Conservation (phyloP, 2,113 vertebrate species). For the Conger conger region DNA sequence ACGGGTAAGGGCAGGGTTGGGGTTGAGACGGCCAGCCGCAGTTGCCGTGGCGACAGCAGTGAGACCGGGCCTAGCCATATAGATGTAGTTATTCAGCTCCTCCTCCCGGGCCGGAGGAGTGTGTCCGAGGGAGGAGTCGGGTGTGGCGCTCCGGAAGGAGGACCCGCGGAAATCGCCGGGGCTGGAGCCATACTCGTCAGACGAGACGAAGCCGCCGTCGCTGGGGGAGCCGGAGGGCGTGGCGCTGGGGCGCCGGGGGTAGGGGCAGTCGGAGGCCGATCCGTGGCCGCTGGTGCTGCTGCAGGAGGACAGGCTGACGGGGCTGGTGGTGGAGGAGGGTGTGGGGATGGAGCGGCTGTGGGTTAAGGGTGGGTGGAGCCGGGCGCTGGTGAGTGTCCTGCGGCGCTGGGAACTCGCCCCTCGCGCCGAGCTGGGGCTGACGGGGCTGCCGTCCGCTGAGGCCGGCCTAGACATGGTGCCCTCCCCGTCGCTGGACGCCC, state of each 20-base stretch:
- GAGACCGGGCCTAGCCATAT: slow-evolving; percentile 73
- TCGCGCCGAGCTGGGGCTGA: slow-evolving; percentile 76
- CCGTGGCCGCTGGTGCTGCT: slow-evolving; percentile 86
- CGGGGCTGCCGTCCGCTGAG: slow-evolving; percentile 80
- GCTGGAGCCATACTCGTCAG: slow-evolving; percentile 85
- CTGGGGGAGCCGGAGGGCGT: slow-evolving; percentile 84
- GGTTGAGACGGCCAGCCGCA: slow-evolving; percentile 66
- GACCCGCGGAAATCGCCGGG: slow-evolving; percentile 78
- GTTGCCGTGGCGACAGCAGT: slow-evolving; percentile 27
- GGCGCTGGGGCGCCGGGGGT: slow-evolving; percentile 79
- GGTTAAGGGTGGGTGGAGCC: slow-evolving; percentile 81
- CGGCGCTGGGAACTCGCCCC: slow-evolving; percentile 71
- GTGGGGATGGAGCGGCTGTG: slow-evolving; percentile 85
- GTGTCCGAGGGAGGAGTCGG: slow-evolving; percentile 77
- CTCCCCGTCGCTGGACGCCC: slow-evolving; percentile 83
- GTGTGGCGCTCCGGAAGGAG: slow-evolving; percentile 82
- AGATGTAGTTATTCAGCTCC: slow-evolving; percentile 82
- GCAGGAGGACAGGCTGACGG: slow-evolving; percentile 81
- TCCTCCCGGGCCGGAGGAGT: slow-evolving; percentile 78
- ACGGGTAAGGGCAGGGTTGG: slow-evolving; percentile 59
- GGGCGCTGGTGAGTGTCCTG: slow-evolving; percentile 64
- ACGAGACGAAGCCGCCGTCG: slow-evolving; percentile 85
- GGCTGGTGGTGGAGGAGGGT: slow-evolving; percentile 83
- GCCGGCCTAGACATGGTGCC: slow-evolving; percentile 84
- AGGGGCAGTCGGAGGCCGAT: slow-evolving; percentile 81